Evolutionary conservation across 30 jellyfish, hydroid and myxozoan species (phyloP), one percentile per base, ranked within the genome.

Genomic region (Catostylus mosaicus): DNA sequence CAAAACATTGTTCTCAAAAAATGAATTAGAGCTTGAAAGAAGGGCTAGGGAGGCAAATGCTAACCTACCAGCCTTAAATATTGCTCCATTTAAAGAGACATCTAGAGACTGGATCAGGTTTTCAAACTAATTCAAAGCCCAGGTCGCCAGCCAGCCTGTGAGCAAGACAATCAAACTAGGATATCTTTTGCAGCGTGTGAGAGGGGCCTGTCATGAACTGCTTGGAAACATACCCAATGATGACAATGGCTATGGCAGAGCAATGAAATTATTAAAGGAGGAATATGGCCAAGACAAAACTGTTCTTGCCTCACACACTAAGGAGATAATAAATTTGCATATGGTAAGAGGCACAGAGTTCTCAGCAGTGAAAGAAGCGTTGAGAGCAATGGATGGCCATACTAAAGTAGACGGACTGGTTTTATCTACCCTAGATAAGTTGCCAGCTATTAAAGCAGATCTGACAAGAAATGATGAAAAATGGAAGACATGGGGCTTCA

Each of bases 31-130:
- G n/a, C n/a, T n/a, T n/a, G n/a, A n/a, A n/a, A n/a, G n/a, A n/a
- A n/a, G n/a, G n/a, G n/a, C n/a, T n/a, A n/a, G n/a, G n/a, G n/a
- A n/a, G n/a, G n/a, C n/a, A n/a, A n/a, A n/a, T n/a, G 38, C 19
- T 59, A 23, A 27, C 24, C 24, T 23, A 37, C 90, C 83, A 20
- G 63, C 37, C 20, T 33, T 79, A 43, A 63, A 73, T 33, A 81
- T 67, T 35, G 61, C 92, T 66, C 92, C 86, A 11, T 81, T 68
- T 67, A 67, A 81, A 86, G 92, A 86, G n/a, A 68, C 84, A 31
- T 77, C 78, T 16, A 81, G 50, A 43, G 84, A 46, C 37, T 81
- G 92, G 51, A 34, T 63, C 24, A 54, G 60, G 51, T 51, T 32
- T 7, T 80, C 54, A 1, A 80, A 80, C 46, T 85, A 80, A 51